Conservation (phyloP, 2,888 invertebrate genomes). For the Yponomeuta cagnagella region DNA sequence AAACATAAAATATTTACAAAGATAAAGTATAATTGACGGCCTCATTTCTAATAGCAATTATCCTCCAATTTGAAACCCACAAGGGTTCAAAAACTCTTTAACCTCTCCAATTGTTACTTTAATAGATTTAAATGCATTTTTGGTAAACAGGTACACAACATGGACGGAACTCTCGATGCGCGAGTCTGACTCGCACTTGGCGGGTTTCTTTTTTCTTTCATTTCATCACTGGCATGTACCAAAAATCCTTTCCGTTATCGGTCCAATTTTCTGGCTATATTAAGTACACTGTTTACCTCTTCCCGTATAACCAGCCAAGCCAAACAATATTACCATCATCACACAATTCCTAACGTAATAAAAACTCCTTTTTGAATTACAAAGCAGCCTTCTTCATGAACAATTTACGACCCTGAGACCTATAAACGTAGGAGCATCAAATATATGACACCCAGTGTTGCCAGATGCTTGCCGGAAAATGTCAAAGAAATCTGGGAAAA, state of each 20-base stretch:
- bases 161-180: not conserved
- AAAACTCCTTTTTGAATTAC: conserved; percentile 1
- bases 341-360: not conserved
- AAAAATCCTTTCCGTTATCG: no score
- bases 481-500: no score
- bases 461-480: no score
- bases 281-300: not conserved
- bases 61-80: no score
- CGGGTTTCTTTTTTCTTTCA: not conserved
- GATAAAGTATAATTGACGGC: no score
- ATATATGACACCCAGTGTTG: not conserved
- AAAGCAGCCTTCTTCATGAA: conserved; percentile 6
- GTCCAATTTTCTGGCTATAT: not conserved
- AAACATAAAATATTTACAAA: no score
- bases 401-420: not conserved
- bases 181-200: conserved; percentile 6
- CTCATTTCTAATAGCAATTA: no score
- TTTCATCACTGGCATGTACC: no score
- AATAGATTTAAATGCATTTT: no score
- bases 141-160: no score
- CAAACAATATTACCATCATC: not conserved
- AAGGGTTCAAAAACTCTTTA: no score
- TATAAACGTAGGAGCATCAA: not conserved
- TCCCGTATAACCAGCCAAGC: not conserved
- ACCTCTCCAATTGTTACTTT: no score